Base-by-base conservation (phyloP, 2,888 invertebrate species). In the Syrphus vitripennis region DNA sequence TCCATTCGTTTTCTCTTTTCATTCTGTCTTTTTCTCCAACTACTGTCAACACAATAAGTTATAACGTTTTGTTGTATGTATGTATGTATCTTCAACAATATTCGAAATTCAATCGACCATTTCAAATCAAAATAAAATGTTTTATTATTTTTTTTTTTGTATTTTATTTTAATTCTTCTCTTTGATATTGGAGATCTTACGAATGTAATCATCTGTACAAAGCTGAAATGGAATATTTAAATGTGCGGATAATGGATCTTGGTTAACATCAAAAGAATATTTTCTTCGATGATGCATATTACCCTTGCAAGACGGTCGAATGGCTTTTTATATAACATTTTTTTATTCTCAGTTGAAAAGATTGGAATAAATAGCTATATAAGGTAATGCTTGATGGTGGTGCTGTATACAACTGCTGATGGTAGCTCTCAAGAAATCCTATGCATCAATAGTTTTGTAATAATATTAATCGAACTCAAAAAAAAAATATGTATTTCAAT, bases 181-280 rank as follows among this genome's bases (percentile, higher is more conserved):
- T 77, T 70, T 70, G 21, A 45, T 63, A 74, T 55, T 50, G 59
- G 34, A 77, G 65, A 77, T 86, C 86, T 86, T 77, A 78, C 69
- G 81, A 70, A 74, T 77, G 72, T 77, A 86, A 82, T 86, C 86
- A 82, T 82, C 81, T 74, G 86, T 86, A 86, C 77, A 74, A 86
- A 86, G 81, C 77, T 74, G 69, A 50, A 86, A 82, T 81, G 74
- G 16, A 86, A 86, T 86, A 86, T 86, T 86, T 86, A 86, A 86
- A 86, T 86, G 70, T 82, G 63, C 86, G 86, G 86, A 86, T 86
- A 86, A 86, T 77, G 82, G 86, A 86, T 77, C 48, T 77, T 61
- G 81, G 86, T 78, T 81, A 72, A 77, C 86, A 82, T 86, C 86
- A 86, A 86, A 86, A 82, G 86, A 74, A 86, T 86, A 86, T 86